Base-by-base conservation (phyloP, 1,140 invertebrate species). In the Solenopsis fugax region DNA sequence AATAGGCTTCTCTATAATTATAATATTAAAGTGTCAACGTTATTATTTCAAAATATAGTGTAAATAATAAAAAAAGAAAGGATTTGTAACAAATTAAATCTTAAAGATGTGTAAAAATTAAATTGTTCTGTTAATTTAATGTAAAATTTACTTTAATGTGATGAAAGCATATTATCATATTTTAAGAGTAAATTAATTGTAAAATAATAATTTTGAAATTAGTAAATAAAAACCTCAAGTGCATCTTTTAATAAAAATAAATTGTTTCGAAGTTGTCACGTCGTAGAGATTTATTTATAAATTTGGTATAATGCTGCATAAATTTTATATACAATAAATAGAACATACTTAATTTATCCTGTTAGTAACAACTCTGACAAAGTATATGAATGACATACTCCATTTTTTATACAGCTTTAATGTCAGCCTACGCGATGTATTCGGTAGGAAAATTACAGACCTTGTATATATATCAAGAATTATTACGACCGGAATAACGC, bases 401-500 rank as follows among this genome's bases (percentile, higher is more conserved):
- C 9, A 45, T 56, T 45, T 81, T 80, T 71, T 80, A 34, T 67
- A 50, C 2, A 52, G 24, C 65, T 13, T 56, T 67, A 80, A 80
- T 67, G 18, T 80, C 29, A 13, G 2, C 13, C 48, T 7, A 78
- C 13, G 60, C 7, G 2, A 80, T 52, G n/a, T 64, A 64, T 78
- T 78, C 12, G 12, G 24, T 34, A 58, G 21, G 6, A 64, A 78
- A 78, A 64, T 65, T 65, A 65, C 41, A 78, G 12, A 64, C 12
- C 0, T 37, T 52, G 12, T 67, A 50, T 67, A 50, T 67, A 67
- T 34, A 41, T 52, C 10, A 56, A 52, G 48, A 16, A 52, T 67
- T 67, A 65, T 80, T 37, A 78, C 45, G 41, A 50, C 3, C n/a
- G 16, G 13, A 7, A 67, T 80, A 80, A 67, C 67, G 60, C 76